phyloP scores from a whole-genome alignment of 2,797 vertebrate genomes.

The Sebastes kiyomatsui region DNA sequence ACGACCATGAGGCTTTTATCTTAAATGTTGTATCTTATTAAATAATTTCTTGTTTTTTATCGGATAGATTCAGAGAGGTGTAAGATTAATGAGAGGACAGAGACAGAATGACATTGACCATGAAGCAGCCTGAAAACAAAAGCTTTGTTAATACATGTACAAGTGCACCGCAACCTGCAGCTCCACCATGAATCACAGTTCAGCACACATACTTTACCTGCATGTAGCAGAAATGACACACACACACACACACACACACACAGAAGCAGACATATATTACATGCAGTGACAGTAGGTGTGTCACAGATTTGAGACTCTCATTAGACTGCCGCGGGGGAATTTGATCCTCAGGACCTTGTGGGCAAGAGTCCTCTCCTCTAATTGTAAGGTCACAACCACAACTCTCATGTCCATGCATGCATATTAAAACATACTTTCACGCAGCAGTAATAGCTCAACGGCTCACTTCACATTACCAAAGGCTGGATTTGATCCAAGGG shows the following conservation, averaged over 20 bases:
- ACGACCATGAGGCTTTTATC: constrained; percentile 39
- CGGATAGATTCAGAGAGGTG: constrained; percentile 16
- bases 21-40: constrained; percentile 25
- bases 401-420: constrained; percentile 34
- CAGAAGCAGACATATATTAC: not conserved
- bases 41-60: constrained; percentile 13
- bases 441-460: not conserved
- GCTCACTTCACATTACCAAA: constrained; percentile 12
- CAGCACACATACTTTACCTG: not conserved
- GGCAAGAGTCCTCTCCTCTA: constrained; percentile 44
- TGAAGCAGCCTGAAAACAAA: constrained; percentile 8
- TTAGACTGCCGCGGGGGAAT: constrained; percentile 37
- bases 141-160: not conserved
- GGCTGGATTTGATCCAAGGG: not conserved
- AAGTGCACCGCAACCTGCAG: not conserved
- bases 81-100: constrained; percentile 25
- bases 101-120: constrained; percentile 3
- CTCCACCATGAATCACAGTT: not conserved
- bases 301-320: constrained; percentile 32
- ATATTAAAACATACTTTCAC: constrained; percentile 41
- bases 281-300: not conserved
- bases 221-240: not conserved
- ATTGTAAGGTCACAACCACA: constrained; percentile 51
- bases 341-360: constrained; percentile 36
- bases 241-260: no score